phyloP scores from a whole-genome alignment of 1,140 invertebrate species.

The Ostrea denselamellosa region DNA sequence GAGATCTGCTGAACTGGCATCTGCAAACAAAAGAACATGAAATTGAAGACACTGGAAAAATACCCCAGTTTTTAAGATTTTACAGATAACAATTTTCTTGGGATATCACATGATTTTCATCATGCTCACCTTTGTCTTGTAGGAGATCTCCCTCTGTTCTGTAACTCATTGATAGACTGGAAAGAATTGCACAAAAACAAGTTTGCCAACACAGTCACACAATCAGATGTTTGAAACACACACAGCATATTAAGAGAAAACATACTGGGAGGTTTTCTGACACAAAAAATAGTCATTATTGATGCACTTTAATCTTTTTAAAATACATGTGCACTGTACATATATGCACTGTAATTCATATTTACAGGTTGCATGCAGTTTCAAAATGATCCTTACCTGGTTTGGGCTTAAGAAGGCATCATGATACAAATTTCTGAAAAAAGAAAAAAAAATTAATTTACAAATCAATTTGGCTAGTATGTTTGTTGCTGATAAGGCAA shows the following conservation, averaged over 20 bases:
- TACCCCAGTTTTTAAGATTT: neutral
- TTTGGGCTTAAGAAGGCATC: neutral
- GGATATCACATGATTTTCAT: neutral
- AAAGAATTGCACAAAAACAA: neutral
- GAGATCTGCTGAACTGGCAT: constrained; percentile 34
- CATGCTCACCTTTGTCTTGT: neutral
- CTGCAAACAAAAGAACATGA: neutral
- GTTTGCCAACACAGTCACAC: no score
- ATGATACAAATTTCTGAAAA: constrained; percentile 23
- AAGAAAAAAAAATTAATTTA: neutral
- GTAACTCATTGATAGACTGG: neutral
- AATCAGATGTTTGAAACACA: no score
- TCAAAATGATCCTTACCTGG: neutral
- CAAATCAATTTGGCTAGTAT: no score
- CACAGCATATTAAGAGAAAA: no score
- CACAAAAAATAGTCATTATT: no score
- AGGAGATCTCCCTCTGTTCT: constrained; percentile 25
- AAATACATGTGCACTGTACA: neutral
- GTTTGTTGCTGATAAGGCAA: neutral
- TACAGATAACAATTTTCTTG: neutral
- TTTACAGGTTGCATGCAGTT: neutral
- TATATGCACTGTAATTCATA: neutral
- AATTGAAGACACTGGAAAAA: neutral
- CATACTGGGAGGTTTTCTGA: no score
- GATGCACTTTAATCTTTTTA: no score